Base-by-base conservation (phyloP, 2,888 invertebrate genomes). In the Eueremaeus valkanovi region DNA sequence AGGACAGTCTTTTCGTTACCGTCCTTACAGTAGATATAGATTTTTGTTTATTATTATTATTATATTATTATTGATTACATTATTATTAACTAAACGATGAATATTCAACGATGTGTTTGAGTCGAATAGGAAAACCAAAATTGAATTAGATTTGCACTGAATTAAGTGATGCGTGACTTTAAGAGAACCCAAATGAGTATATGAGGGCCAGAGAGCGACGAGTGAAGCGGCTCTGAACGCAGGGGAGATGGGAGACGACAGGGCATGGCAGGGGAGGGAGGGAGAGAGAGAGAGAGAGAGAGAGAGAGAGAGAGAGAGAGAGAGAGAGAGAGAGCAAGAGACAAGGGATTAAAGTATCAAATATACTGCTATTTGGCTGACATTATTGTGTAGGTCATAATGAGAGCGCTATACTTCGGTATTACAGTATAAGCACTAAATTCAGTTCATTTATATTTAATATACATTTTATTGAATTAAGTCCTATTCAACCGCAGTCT, bases 141-240 rank as follows among this genome's bases (percentile, higher is more conserved):
- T 51, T 51, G 8, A 51, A 51, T 51, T 51, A 51, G 18, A 51
- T 51, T 3, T 51, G 6, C 6, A 51, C 21, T 6, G 18, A 21
- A 51, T 51, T 18, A 51, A 51, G 51, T 51, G 51, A 51, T 51
- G 51, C 51, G 16, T 51, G 18, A 51, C 51, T 51, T 51, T 51
- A 11, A 18, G 9, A 21, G 9, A 51, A 51, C 16, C 5, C 16
- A 51, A 51, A 51, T 51, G 21, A 51, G 51, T 51, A 18, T 9
- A 51, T 51, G 51, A n/a, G 51, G 21, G 18, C 5, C 11, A 36
- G 36, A 36, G 36, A 36, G 36, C 5, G 5, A 36, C 36, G 36
- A 36, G 6, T 36, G 6, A 36, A 36, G 36, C 36, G 11, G 36
- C 36, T 8, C 36, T 11, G n/a, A n/a, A n/a, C n/a, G n/a, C n/a